These are phyloP conservation scores for Apamea monoglypha DNA, from an alignment of 2,888 invertebrate genomes.

Conservation along the genomic window DNA sequence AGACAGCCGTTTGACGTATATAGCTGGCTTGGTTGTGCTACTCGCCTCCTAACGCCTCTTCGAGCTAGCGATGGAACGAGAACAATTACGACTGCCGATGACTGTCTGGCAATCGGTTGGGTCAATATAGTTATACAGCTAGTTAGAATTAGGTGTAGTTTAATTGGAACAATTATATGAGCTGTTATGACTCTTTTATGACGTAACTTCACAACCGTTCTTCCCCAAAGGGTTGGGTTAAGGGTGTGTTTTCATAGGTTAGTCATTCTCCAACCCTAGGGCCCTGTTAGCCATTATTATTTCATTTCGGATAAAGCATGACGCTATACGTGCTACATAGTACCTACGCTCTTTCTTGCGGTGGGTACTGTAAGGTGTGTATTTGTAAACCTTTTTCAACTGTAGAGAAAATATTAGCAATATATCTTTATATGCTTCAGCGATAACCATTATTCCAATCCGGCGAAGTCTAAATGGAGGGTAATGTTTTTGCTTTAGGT, in stretches of 20 bases:
- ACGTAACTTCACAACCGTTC: constrained; percentile 9
- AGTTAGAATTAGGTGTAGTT: constrained; percentile 13
- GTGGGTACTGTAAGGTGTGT: background rate
- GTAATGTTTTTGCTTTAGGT: background rate
- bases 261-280: background rate
- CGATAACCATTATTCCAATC: background rate
- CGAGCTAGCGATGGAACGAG: constrained; percentile 33
- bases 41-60: background rate
- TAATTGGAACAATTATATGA: constrained; percentile 39
- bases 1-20: constrained; percentile 60
- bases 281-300: background rate
- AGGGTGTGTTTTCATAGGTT: constrained; percentile 33
- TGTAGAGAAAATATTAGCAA: background rate
- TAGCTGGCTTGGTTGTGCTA: constrained; percentile 28
- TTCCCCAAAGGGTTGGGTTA: constrained; percentile 19
- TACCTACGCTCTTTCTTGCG: background rate
- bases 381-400: background rate
- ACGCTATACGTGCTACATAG: background rate
- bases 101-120: background rate
- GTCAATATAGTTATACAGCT: constrained; percentile 12
- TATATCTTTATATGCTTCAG: background rate
- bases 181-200: constrained; percentile 24
- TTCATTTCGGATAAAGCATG: background rate
- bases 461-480: fast-evolving
- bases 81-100: constrained; percentile 38